A percentile compares a stretch with the other conserved stretches of the same genome.
Evolutionary conservation across 2,113 vertebrate species (phyloP).

Genomic region (Ochotona curzoniae): DNA sequence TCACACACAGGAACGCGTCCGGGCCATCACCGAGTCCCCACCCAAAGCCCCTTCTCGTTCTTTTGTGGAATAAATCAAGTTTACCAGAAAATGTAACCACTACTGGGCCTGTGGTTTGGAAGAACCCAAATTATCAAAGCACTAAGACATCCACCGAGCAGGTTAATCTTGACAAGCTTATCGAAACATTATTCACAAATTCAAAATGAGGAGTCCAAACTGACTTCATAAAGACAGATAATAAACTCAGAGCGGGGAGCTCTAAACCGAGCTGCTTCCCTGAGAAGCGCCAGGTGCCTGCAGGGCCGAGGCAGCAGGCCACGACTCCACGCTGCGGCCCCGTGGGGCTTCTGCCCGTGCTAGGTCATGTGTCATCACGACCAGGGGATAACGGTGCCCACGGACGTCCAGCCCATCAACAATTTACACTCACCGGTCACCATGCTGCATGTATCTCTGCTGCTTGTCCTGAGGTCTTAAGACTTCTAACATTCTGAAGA

Average conservation of each 20-base stretch:
- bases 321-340: slow-evolving; percentile 35
- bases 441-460: slow-evolving; percentile 88
- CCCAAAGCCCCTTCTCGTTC: background rate
- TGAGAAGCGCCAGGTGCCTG: background rate
- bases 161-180: slow-evolving; percentile 41
- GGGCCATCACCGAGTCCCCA: background rate
- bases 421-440: slow-evolving; percentile 88
- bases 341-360: slow-evolving; percentile 70
- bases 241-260: background rate
- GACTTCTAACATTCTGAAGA: slow-evolving; percentile 89
- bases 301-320: slow-evolving; percentile 3
- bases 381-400: slow-evolving; percentile 79
- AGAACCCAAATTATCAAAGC: slow-evolving; percentile 3
- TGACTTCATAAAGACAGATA: slow-evolving; percentile 3
- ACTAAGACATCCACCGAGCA: background rate
- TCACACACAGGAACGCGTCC: slow-evolving; percentile 11
- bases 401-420: slow-evolving; percentile 83
- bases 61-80: slow-evolving; percentile 5
- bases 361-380: slow-evolving; percentile 71
- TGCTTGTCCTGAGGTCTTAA: slow-evolving; percentile 88
- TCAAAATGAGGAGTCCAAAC: slow-evolving; percentile 7
- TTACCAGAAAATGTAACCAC: slow-evolving; percentile 24
- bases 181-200: slow-evolving; percentile 16
- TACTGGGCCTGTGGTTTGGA: slow-evolving; percentile 48
- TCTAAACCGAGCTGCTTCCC: slow-evolving; percentile 3